Conservation (phyloP, 2,888 invertebrate species). For the Molanna angustata region DNA sequence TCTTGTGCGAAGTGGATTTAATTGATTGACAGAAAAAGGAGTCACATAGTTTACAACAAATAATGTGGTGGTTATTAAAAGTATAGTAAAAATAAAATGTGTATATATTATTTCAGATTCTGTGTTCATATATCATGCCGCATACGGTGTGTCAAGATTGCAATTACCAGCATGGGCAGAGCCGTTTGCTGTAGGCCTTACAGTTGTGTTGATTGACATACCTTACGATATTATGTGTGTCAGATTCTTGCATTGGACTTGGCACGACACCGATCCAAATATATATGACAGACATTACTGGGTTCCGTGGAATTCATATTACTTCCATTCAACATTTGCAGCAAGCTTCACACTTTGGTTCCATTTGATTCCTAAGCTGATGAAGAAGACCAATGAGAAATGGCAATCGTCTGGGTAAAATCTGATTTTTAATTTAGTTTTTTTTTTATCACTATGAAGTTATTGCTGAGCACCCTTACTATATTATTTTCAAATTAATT, state of each 20-base stretch:
- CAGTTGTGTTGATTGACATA: conserved; percentile 69
- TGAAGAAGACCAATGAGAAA: conserved; percentile 53
- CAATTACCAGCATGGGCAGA: conserved; percentile 57
- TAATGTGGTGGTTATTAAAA: too few species aligned
- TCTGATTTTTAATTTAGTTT: conserved; percentile 4
- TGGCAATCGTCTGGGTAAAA: conserved; percentile 60
- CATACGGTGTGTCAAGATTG: conserved; percentile 55
- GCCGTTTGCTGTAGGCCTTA: conserved; percentile 66
- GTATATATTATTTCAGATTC: conserved; percentile 53
- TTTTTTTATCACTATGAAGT: too few species aligned
- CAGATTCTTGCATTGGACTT: conserved; percentile 79
- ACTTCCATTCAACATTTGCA: conserved; percentile 75
- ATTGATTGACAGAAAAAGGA: too few species aligned
- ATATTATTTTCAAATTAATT: not conserved
- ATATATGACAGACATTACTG: conserved; percentile 72
- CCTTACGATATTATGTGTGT: conserved; percentile 78
- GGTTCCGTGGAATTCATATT: conserved; percentile 83
- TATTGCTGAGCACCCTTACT: not conserved
- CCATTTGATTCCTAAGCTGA: conserved; percentile 54
- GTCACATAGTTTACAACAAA: too few species aligned
- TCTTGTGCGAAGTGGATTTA: too few species aligned
- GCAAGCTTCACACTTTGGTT: conserved; percentile 70
- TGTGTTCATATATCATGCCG: conserved; percentile 60
- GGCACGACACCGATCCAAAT: conserved; percentile 76
- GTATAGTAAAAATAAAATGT: too few species aligned